Base-by-base conservation (phyloP, 2,797 vertebrate genomes). In the Neosilurus mollespiculum region DNA sequence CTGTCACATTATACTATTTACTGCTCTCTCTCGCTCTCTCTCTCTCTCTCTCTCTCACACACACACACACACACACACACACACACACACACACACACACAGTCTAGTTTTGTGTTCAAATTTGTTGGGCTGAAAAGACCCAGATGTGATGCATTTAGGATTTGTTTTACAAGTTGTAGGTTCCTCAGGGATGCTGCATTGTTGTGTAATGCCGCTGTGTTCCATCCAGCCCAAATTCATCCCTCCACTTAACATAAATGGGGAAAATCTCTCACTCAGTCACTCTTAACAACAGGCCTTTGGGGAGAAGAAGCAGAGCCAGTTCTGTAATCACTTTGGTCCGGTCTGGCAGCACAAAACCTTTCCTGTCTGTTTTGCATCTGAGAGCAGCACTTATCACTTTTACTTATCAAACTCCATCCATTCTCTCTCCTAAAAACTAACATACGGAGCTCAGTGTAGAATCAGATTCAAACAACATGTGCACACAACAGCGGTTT, bases 81-180 rank as follows among this genome's bases (percentile, higher is more conserved):
- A 85, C 9, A 65, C 54, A 81, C 65, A 85, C 61, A 54, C 78
- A 70, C 34, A 83, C 56, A 37, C 66, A 82, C 80, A 65, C 69
- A 75, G 56, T 43, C 59, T 34, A n/a, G 70, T 69, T 67, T 62
- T 58, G 43, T 66, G 22, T 72, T 72, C 51, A 54, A 34, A 81
- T 79, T 81, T 26, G 58, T 78, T 81, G 15, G 43, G 62, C 51
- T 51, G 16, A 61, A 56, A 83, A 79, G 61, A 4, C 22, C 67
- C 59, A 72, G 64, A 71, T 61, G 53, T 66, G n/a, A 70, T 80
- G 1, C 34, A 1, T 51, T 30, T 34, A 66, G 61, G 20, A 67
- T 78, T 53, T 58, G 56, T 83, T 65, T 80, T 37, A 64, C 30
- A 37, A 18, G 34, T 81, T 61, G 61, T 26, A 64, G 53, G 82